These are phyloP conservation scores for Mylabris sibirica DNA, from an alignment of 2,888 invertebrate species.

Conservation along the genomic window DNA sequence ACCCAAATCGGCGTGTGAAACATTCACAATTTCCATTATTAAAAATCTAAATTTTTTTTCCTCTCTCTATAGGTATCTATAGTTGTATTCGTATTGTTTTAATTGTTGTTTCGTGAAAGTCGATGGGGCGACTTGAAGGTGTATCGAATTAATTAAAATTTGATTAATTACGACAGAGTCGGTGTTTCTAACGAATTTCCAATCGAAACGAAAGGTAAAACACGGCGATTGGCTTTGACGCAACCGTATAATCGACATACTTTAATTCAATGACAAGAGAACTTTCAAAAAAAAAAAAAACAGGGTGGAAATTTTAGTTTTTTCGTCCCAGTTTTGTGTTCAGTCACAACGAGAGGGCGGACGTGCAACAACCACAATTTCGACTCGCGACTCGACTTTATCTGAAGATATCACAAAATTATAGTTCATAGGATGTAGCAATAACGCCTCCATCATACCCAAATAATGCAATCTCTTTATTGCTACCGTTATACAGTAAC, in stretches of 20 bases:
- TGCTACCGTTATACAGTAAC: slow-evolving; percentile 37
- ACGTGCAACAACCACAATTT: slow-evolving; percentile 30
- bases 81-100: neutral
- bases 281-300: slow-evolving; percentile 16
- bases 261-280: neutral
- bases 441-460: slow-evolving; percentile 51
- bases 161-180: slow-evolving; percentile 13
- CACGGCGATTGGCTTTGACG: neutral
- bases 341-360: slow-evolving; percentile 21
- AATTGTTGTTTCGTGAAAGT: slow-evolving; percentile 1
- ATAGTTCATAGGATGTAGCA: slow-evolving; percentile 48
- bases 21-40: neutral
- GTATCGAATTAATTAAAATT: slow-evolving; percentile 17
- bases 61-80: neutral
- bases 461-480: slow-evolving; percentile 47
- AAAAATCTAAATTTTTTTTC: neutral
- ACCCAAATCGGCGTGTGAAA: slow-evolving; percentile 11
- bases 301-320: neutral
- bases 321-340: neutral
- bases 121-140: neutral
- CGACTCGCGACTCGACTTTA: slow-evolving; percentile 44
- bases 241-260: slow-evolving; percentile 2
- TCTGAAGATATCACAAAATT: slow-evolving; percentile 51
- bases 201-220: neutral
- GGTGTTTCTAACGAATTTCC: neutral